Base-by-base conservation (phyloP, 2,113 vertebrate genomes). In the Ammospiza nelsoni region DNA sequence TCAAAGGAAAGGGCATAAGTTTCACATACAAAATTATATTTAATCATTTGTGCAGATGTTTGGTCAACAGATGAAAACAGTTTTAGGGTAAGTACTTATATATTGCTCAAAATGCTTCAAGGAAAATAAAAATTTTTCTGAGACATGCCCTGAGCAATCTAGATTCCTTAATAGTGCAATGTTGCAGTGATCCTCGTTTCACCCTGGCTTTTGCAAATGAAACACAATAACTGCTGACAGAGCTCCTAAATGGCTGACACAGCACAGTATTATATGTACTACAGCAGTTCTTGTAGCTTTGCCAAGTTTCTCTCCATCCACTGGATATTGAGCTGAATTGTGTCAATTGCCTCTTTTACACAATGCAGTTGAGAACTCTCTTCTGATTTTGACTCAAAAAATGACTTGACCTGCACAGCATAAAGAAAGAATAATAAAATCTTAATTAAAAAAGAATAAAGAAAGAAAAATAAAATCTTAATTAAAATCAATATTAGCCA, bases 221-320 rank as follows among this genome's bases (percentile, higher is more conserved):
- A 96, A 94, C 72, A 85, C 62, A 96, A 41, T 89, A 96, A 91
- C 72, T 89, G 80, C 90, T 83, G 83, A 93, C 49, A 97, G 94
- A 91, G 81, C 91, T 94, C 90, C 92, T 88, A 83, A 95, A 91
- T 31, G 83, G 75, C 82, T 39, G 67, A 85, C 80, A 87, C 35
- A 85, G 59, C 77, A 73, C 23, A 73, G 24, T 14, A 68, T 37
- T 72, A 76, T n/a, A 78, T 14, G 31, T 52, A 55, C 97, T 98
- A 99, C 84, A 99, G 97, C 95, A 97, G 97, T 15, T 74, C 31
- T 5, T 37, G 59, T 49, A 99, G 97, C 4, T 91, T 92, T 37
- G 97, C 51, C 21, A 99, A 94, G 89, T 99, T 99, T n/a, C 81
- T 97, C 22, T 98, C 96, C 97, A 99, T 98, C 99, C 99, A 99